These are phyloP conservation scores for Acronicta aceris DNA, from an alignment of 2,888 invertebrate species.

Conservation along the genomic window DNA sequence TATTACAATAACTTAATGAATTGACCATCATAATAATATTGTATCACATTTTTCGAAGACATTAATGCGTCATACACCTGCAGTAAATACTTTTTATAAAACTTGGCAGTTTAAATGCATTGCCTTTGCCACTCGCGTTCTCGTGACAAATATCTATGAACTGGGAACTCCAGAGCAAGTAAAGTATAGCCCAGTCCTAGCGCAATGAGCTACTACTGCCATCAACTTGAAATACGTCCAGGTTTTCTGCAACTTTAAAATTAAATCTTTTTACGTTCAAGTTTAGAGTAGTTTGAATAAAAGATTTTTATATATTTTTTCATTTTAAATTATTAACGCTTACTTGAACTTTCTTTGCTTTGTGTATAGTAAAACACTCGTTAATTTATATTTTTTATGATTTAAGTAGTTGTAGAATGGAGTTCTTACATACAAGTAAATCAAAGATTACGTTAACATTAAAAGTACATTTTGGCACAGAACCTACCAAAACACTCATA, in stretches of 20 bases:
- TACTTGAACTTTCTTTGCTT: background rate
- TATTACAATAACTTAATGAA: too few relatives aligned
- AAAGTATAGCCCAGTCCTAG: conserved; percentile 27
- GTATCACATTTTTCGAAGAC: too few relatives aligned
- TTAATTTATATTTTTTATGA: too few relatives aligned
- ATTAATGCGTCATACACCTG: too few relatives aligned
- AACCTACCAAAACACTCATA: too few relatives aligned
- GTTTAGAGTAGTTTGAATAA: conserved; percentile 23
- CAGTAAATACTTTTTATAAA: conserved; percentile 22
- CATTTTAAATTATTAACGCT: background rate
- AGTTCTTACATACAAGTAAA: too few relatives aligned
- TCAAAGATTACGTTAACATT: too few relatives aligned
- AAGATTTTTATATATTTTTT: conserved; percentile 9
- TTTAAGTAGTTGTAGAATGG: too few relatives aligned
- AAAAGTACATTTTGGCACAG: too few relatives aligned
- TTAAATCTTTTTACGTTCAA: conserved; percentile 39
- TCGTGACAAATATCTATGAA: conserved; percentile 46
- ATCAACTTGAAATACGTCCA: conserved; percentile 48
- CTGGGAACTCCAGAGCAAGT: conserved; percentile 9
- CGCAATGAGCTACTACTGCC: conserved; percentile 40
- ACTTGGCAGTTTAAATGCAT: conserved; percentile 12
- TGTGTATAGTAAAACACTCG: background rate
- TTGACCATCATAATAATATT: too few relatives aligned
- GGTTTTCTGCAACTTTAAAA: conserved; percentile 46
- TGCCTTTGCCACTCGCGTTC: conserved; percentile 27